Conservation (phyloP, 1,140 invertebrate species). For the Zeugodacus cucurbitae region DNA sequence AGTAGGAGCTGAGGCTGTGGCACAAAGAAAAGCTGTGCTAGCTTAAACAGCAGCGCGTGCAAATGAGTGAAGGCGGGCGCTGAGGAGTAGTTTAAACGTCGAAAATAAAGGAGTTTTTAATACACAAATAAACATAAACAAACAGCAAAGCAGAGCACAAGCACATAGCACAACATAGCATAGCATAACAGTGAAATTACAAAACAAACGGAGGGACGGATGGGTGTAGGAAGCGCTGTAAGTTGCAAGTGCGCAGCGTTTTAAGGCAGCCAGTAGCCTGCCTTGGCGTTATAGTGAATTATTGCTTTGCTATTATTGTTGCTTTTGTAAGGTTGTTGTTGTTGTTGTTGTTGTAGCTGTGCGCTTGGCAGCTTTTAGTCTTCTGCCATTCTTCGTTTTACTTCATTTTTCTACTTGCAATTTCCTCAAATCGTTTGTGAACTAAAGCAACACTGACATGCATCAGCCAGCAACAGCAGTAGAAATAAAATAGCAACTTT, state of each 20-base stretch:
- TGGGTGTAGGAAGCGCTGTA: not conserved
- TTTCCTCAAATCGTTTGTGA: slow-evolving; percentile 1
- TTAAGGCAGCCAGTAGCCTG: not conserved
- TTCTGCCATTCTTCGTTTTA: not conserved
- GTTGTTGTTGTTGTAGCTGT: not conserved
- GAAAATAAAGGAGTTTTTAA: not conserved
- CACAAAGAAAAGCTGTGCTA: not conserved
- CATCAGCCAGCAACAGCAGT: not conserved
- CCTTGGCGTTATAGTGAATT: not conserved
- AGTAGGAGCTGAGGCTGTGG: not conserved
- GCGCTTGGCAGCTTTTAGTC: not conserved
- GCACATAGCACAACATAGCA: not conserved
- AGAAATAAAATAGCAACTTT: slow-evolving; percentile 3
- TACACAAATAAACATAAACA: not conserved
- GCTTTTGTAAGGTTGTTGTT: not conserved
- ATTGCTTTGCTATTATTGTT: not conserved
- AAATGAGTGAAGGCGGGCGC: not conserved
- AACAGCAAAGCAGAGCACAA: not conserved
- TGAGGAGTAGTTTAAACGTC: not conserved
- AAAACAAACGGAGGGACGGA: not conserved
- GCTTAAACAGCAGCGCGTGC: not conserved
- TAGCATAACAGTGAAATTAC: not conserved
- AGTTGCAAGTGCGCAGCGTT: not conserved
- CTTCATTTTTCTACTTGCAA: not conserved
- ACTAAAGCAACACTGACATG: not conserved